A percentile compares a stretch with the other conserved stretches of the same genome.
Conservation (phyloP, 2,113 vertebrate genomes). For the Otus sunia region DNA sequence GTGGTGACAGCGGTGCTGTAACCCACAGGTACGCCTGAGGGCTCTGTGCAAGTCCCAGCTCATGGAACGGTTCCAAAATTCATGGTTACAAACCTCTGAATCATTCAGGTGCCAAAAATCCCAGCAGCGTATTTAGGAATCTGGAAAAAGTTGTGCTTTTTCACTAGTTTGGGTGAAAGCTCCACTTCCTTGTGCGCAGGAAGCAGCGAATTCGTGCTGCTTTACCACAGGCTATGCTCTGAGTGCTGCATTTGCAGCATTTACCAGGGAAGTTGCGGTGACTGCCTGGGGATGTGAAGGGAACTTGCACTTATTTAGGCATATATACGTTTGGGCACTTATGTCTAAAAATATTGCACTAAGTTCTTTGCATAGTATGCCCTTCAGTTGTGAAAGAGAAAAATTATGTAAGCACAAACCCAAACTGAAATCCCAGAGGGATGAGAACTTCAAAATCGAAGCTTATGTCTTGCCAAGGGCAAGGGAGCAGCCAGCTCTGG, state of each 20-base stretch:
- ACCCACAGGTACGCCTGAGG: background rate
- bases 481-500: background rate
- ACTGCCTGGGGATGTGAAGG: background rate
- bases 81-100: background rate
- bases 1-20: background rate
- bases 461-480: background rate
- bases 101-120: background rate
- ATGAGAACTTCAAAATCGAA: background rate
- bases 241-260: background rate
- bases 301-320: background rate
- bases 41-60: background rate
- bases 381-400: background rate
- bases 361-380: background rate
- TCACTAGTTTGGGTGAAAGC: background rate
- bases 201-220: accelerated
- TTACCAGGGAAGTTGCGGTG: background rate
- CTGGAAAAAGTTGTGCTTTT: background rate
- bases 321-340: background rate
- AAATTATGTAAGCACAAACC: background rate
- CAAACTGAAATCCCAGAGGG: background rate
- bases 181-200: background rate
- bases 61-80: background rate
- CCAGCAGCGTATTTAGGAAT: background rate
- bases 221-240: accelerated
- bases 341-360: background rate